Evolutionary conservation across 2,888 invertebrate species (phyloP).

Genomic region (Orthosia incerta): DNA sequence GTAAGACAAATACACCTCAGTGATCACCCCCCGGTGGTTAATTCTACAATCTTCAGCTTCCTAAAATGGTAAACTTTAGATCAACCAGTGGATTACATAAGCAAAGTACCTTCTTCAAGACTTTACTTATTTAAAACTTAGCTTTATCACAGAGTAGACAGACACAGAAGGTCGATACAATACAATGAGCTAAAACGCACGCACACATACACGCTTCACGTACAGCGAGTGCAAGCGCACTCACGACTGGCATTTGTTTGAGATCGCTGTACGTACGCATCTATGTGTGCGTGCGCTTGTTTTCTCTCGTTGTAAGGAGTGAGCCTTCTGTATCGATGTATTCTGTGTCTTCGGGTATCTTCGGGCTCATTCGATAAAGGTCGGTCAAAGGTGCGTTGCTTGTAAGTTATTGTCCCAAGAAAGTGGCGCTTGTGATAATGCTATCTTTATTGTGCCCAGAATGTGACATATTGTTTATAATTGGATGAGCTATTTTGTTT

Average conservation of each 20-base stretch:
- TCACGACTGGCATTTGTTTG: not conserved
- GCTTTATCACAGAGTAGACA: not conserved
- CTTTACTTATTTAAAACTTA: slow-evolving; percentile 28
- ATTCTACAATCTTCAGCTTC: slow-evolving; percentile 23
- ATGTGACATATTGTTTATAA: slow-evolving; percentile 41
- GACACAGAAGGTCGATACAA: not conserved
- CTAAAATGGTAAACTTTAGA: slow-evolving; percentile 43
- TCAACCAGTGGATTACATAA: slow-evolving; percentile 33
- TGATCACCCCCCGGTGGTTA: slow-evolving; percentile 39
- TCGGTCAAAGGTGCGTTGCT: slow-evolving; percentile 59
- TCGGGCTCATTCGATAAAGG: slow-evolving; percentile 52
- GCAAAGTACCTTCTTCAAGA: slow-evolving; percentile 14
- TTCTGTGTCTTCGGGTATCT: slow-evolving; percentile 20
- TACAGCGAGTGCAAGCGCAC: not conserved
- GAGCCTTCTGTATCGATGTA: not conserved
- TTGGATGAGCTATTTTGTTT: slow-evolving; percentile 31
- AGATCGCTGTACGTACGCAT: not conserved
- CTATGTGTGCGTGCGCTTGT: not conserved
- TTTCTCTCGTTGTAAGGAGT: not conserved
- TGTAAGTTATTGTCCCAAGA: slow-evolving; percentile 60
- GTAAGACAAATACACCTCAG: slow-evolving; percentile 7
- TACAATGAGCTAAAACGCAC: not conserved
- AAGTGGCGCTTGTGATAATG: slow-evolving; percentile 67
- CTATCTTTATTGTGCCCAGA: slow-evolving; percentile 46
- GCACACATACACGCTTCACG: not conserved